A percentile compares a stretch with the other conserved stretches of the same genome.
Evolutionary conservation across 2,113 vertebrate genomes (phyloP).

Genomic region (Pungitius pungitius): DNA sequence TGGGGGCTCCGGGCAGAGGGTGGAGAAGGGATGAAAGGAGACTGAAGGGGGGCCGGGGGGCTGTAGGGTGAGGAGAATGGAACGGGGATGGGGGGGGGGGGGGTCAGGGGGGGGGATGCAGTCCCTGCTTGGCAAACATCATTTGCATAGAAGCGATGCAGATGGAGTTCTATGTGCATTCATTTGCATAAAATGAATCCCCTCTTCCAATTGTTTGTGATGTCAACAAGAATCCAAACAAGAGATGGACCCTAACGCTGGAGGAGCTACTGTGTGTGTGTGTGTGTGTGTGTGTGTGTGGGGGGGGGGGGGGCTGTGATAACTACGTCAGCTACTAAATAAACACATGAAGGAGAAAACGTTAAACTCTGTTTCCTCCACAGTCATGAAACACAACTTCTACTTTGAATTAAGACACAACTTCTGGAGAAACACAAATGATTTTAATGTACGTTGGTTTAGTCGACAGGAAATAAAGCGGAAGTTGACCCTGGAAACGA

Average conservation of each 20-base stretch:
- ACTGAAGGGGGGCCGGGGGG: conserved; percentile 33
- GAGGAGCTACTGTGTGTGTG: conserved; percentile 31
- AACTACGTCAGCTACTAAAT: no score
- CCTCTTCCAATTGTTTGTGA: conserved; percentile 73
- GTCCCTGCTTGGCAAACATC: conserved; percentile 77
- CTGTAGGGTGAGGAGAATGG: conserved; percentile 28
- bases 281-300: no score
- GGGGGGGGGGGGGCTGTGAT: no score
- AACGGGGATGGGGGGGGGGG: conserved; percentile 43
- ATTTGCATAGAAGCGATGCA: conserved; percentile 79
- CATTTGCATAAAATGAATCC: conserved; percentile 84
- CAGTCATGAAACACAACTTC: no score
- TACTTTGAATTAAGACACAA: no score
- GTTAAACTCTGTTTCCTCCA: no score
- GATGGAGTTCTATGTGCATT: conserved; percentile 76
- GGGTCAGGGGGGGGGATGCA: no score
- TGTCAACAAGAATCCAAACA: conserved; percentile 75
- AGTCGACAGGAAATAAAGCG: no score
- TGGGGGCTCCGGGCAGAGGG: conserved; percentile 35
- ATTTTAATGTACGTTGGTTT: no score
- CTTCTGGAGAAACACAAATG: no score
- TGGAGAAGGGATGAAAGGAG: conserved; percentile 57
- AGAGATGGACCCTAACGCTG: conserved; percentile 67
- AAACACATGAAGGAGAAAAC: no score
- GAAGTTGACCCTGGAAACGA: no score